Evolutionary conservation across 2,113 vertebrate genomes (phyloP).

Genomic region (Hoplias malabaricus): DNA sequence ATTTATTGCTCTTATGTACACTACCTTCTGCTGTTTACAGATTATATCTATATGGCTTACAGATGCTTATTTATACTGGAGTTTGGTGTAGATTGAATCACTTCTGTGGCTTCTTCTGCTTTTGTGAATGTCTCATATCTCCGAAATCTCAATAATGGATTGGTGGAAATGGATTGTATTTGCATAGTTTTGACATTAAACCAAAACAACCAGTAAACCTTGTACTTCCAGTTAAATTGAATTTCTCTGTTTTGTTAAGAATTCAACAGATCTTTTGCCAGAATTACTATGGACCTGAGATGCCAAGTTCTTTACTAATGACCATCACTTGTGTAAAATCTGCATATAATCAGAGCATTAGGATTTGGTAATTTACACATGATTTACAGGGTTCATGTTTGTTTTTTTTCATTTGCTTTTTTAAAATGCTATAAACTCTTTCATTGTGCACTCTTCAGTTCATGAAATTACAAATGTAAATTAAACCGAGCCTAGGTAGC

Average conservation of each 20-base stretch:
- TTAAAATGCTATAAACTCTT: no score
- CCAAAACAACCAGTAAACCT: not conserved
- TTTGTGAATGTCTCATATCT: not conserved
- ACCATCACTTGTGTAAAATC: no score
- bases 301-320: no score
- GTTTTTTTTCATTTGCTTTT: no score
- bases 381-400: no score
- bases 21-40: conserved; percentile 1
- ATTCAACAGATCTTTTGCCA: not conserved
- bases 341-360: no score
- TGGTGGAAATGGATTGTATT: conserved; percentile 18
- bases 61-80: not conserved
- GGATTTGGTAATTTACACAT: no score
- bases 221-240: not conserved
- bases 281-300: no score
- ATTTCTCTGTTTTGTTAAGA: not conserved
- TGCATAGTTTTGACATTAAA: conserved; percentile 25
- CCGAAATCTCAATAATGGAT: not conserved
- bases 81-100: not conserved
- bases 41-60: not conserved
- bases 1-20: conserved; percentile 35
- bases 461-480: no score
- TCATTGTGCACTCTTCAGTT: no score
- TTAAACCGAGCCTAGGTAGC: no score
- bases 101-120: not conserved